A percentile compares a stretch with the other conserved stretches of the same genome.
phyloP scores from a whole-genome alignment of 2,113 vertebrate species.

The Nothobranchius kuhntae region DNA sequence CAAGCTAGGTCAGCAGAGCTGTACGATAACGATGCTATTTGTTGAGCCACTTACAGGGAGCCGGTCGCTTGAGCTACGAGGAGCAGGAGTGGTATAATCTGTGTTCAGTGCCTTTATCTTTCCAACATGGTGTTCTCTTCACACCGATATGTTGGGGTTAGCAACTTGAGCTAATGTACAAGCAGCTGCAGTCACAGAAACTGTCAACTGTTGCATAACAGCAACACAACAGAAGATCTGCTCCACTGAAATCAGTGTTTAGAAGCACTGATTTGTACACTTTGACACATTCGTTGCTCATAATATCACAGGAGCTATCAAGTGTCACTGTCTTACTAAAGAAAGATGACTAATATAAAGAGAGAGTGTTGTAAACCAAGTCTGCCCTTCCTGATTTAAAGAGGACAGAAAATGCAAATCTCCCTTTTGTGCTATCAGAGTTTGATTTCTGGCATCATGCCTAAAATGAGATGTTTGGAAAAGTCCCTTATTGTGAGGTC shows the following conservation, averaged over 20 bases:
- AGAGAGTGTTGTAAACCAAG: no score
- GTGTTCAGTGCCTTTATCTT: constrained; percentile 66
- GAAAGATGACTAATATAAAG: no score
- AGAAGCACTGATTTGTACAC: constrained; percentile 35
- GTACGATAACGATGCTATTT: constrained; percentile 39
- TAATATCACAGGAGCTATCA: not conserved
- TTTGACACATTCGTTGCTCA: constrained; percentile 25
- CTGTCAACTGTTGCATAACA: constrained; percentile 44
- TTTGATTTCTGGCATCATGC: no score
- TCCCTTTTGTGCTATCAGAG: no score
- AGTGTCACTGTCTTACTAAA: no score
- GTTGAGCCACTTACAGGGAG: constrained; percentile 25
- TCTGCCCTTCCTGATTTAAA: no score
- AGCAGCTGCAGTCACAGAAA: constrained; percentile 58
- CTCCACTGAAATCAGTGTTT: constrained; percentile 44
- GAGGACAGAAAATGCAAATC: no score
- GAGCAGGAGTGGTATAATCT: constrained; percentile 47
- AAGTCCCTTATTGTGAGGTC: no score
- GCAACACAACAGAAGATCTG: constrained; percentile 58
- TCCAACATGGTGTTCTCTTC: constrained; percentile 29
- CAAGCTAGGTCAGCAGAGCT: constrained; percentile 39
- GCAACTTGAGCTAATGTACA: constrained; percentile 53
- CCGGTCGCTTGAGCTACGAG: constrained; percentile 37
- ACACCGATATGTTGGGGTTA: constrained; percentile 56
- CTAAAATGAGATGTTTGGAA: no score